Base-by-base conservation (phyloP, 2,113 vertebrate species). In the Bothrops jararaca region DNA sequence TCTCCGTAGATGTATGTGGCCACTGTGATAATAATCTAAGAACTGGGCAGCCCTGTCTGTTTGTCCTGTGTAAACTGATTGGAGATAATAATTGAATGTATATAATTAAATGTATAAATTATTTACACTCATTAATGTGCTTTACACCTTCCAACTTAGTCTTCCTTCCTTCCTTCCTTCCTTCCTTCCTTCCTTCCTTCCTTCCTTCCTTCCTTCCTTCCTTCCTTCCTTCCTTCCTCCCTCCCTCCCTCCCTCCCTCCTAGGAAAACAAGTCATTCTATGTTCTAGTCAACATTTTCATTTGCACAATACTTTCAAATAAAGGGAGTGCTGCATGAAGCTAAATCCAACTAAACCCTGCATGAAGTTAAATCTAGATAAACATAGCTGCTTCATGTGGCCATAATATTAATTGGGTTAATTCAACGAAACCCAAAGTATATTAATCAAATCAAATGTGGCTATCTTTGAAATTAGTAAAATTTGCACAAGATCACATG, bases 171-270 rank as follows among this genome's bases (percentile, higher is more conserved):
- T 50, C 48, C 48, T 50, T 50, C 48, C 48, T 50, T 50, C 48
- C 48, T 20, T 56, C 4, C 54, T 4, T 56, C 10, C 60, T 12
- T 13, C 9, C 60, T 11, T 29, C 24, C 58, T 60, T 26, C 22
- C 20, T 57, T 26, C 58, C 24, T 9, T 9, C 12, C 13, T 26
- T 64, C 1, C 29, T 10, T 64, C 0, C 57, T 3, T 13, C 13
- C 60, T n/a, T 0, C 29, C 26, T n/a, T 0, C 57, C 23, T 58
- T 0, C 58, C 58, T 69, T n/a, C n/a, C n/a, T n/a, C n/a, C n/a
- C n/a, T n/a, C n/a, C n/a, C n/a, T n/a, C n/a, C n/a, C n/a, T n/a
- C n/a, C n/a, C n/a, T n/a, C n/a, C 4, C 6, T 39, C 1, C 8
- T 80, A 80, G 18, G 34, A 80, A 39, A 80, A 80, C 6, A 39